Evolutionary conservation across 2,797 vertebrate species (phyloP), one percentile per base, ranked within the genome.

Genomic region (Chrysolophus pictus): DNA sequence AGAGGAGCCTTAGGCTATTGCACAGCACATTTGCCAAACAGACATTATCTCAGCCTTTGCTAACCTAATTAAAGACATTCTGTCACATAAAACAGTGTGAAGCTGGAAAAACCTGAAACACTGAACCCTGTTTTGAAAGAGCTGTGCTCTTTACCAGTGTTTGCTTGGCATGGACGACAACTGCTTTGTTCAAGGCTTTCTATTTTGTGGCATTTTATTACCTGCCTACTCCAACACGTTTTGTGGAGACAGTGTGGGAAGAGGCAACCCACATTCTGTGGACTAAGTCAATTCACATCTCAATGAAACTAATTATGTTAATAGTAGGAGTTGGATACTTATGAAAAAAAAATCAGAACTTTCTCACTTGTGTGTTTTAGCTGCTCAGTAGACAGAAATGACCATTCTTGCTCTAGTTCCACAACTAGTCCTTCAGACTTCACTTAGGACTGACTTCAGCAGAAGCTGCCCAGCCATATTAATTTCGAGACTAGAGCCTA

Each of bases 91-190:
- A 94, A 87, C 85, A 93, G 75, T 53, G 74, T 35, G 84, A 94
- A 93, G 80, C 92, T 86, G 85, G 95, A 96, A 96, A 96, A 96
- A 94, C 91, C 85, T 92, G 95, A 95, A 95, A 76, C 78, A 58
- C 78, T 18, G 31, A 85, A 75, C 24, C 21, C 17, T 85, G 76
- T 93, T 95, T 96, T 87, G 92, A 93, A 92, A 84, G 82, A 93
- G 53, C 42, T 85, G 39, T 55, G 14, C 49, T 78, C 87, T 71
- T 74, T 72, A 65, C 65, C 29, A 87, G 6, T 65, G 81, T 69
- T 90, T 78, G 62, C 65, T 82, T 84, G 91, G 62, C 80, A 90
- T 47, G 65, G 8, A 9, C 5, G 37, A 42, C 56, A 74, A 39
- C 42, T 89, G 42, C 71, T 90, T 91, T 86, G 56, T 58, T 75